phyloP scores from a whole-genome alignment of 2,888 invertebrate species.

The Drosophila robusta region DNA sequence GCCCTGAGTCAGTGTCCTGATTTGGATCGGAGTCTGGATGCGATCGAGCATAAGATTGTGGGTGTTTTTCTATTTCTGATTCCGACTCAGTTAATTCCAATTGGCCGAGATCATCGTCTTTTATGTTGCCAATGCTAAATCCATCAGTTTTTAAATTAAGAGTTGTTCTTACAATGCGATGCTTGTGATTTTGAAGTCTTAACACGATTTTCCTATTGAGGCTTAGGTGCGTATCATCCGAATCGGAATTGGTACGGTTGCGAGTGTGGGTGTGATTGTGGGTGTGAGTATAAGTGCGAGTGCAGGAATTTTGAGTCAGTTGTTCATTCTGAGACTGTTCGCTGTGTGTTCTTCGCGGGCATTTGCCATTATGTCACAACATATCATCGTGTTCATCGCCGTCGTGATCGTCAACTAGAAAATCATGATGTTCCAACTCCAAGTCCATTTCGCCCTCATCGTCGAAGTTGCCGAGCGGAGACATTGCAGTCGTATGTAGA shows the following conservation, averaged over 20 bases:
- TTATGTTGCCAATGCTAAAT: not conserved
- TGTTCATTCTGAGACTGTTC: constrained; percentile 4
- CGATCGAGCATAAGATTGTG: not conserved
- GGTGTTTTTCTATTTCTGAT: not conserved
- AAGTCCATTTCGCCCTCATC: constrained; percentile 83
- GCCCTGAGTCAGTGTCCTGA: constrained; percentile 4
- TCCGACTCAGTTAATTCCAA: not conserved
- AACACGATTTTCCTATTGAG: not conserved
- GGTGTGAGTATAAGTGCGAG: constrained; percentile 28
- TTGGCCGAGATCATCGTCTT: not conserved
- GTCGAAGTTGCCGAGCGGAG: constrained; percentile 80
- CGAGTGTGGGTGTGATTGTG: constrained; percentile 12
- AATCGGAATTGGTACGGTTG: constrained; percentile 8
- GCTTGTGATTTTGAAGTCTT: not conserved
- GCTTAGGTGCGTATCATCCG: constrained; percentile 1
- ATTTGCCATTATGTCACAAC: constrained; percentile 78
- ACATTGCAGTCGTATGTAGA: constrained; percentile 69
- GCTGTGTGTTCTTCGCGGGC: constrained; percentile 6
- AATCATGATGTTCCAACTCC: constrained; percentile 83
- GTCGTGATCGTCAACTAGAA: constrained; percentile 75
- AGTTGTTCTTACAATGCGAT: constrained; percentile 5
- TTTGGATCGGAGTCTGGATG: constrained; percentile 4
- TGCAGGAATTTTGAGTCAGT: constrained; percentile 16
- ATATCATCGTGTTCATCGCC: constrained; percentile 68
- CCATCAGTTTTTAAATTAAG: not conserved